These are phyloP conservation scores for Amblyteles armatorius DNA, from an alignment of 2,888 invertebrate genomes.

Conservation along the genomic window DNA sequence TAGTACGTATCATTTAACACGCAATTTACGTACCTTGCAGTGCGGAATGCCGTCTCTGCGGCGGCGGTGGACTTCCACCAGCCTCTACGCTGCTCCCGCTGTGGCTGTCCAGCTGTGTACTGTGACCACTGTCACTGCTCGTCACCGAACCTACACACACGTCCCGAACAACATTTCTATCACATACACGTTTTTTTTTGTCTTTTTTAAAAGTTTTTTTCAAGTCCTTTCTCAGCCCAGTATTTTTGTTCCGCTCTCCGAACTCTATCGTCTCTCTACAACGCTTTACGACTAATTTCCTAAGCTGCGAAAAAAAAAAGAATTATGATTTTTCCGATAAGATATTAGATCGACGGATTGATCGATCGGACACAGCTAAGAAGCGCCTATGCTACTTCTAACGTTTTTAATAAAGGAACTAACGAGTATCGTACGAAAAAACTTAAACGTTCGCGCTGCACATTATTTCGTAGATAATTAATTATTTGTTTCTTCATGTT, in stretches of 20 bases:
- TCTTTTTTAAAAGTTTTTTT: conserved; percentile 19
- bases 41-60: conserved; percentile 86
- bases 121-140: conserved; percentile 96
- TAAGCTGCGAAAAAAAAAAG: conserved; percentile 2
- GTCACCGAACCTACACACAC: conserved; percentile 91
- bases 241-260: conserved; percentile 6
- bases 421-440: background rate
- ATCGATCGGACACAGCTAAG: conserved; percentile 10
- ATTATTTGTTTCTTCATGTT: background rate
- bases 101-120: conserved; percentile 89
- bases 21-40: conserved; percentile 85
- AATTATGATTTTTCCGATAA: background rate
- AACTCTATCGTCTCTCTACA: background rate
- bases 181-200: conserved; percentile 79
- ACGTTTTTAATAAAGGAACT: background rate
- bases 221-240: conserved; percentile 25
- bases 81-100: conserved; percentile 87
- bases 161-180: conserved; percentile 82
- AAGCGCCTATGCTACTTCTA: conserved; percentile 37
- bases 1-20: conserved; percentile 37
- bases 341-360: background rate
- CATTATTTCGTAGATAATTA: background rate
- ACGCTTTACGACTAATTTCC: conserved; percentile 3
- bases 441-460: conserved; percentile 13
- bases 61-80: conserved; percentile 85